Evolutionary conservation across 2,888 invertebrate species (phyloP), one percentile per base, ranked within the genome.

Genomic region (Mesorhabditis belari): DNA sequence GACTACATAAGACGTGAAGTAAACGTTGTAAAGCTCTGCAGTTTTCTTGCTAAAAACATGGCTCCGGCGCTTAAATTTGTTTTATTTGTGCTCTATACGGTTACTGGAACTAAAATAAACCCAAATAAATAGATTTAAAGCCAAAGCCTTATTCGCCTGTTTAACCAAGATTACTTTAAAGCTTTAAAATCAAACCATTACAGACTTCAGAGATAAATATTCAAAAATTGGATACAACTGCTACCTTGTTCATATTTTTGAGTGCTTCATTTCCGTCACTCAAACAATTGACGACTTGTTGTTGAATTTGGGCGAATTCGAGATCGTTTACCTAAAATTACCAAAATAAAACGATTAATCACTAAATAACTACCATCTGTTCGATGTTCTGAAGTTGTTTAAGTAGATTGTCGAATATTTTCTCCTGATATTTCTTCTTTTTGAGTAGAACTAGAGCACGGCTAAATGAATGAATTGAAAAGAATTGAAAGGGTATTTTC

Each of bases 381-480:
- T 96, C 94, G 66, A 98, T 86, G 82, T 91, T 92, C 65, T 92
- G 91, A 72, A 98, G 83, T 79, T 95, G 93, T 4, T 87, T 86
- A 82, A 94, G 92, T 4, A 93, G 89, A 80, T 89, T 91, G 55
- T 86, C 85, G 24, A 98, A 84, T 55, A 94, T 84, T 78, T 90
- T 90, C 82, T 98, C 96, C 83, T 93, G 92, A 82, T 89, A 95
- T 72, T 89, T 88, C 82, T 98, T 98, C 84, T 96, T 95, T 88
- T 89, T 89, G 50, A 98, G 84, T 61, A 98, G 83, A 49, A 92
- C 83, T 82, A 92, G 89, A 0, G 98, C 98, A 80, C 90, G 89
- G 35, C 89, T 89, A 80, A 80, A 96, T 91, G n/a, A n/a, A n/a
- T n/a, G 82, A 23, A 28, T 24, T 28, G 51, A 21, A 44, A 24